Base-by-base conservation (phyloP, 2,113 vertebrate genomes). In the Lepus europaeus region DNA sequence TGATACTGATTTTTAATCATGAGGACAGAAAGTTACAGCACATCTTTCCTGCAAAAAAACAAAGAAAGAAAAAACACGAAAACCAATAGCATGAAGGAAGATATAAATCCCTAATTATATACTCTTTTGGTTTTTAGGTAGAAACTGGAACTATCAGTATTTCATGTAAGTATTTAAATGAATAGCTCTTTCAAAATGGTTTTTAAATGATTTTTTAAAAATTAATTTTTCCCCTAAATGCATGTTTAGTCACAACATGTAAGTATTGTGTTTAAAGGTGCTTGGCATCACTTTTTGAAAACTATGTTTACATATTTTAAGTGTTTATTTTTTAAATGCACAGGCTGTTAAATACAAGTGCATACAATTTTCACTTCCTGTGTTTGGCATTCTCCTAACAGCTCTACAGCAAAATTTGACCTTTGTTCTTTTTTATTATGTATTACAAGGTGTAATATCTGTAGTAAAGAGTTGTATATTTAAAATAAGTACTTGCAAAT, bases 71-170 rank as follows among this genome's bases (percentile, higher is more conserved):
- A 85, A 19, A 80, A 33, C 31, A 14, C 25, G 76, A 61, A 95
- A 87, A 61, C 73, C 36, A 82, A 95, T 31, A 87, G 59, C 19
- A 79, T 94, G 83, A 79, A 94, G 87, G 61, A 95, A 95, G 63
- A 7, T 83, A 95, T 97, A 93, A 95, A 92, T 95, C 63, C 66
- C 87, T 96, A 95, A 95, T 96, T 96, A 56, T 94, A 89, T 94
- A 94, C 89, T 95, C 93, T 97, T 82, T 96, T 96, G 49, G 91
- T 83, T 97, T 95, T 97, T 96, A 97, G 84, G 93, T 94, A n/a
- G 29, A 93, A 96, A 96, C 17, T 97, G 93, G 80, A 97, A 95
- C 89, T 97, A 93, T 95, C 92, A 97, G 9, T 96, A 91, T 96
- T 61, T 94, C 91, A 83, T 93, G 96, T 98, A 36, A 96, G 73